phyloP scores from a whole-genome alignment of 2,888 invertebrate genomes.

The Blastobasis lacticolella region DNA sequence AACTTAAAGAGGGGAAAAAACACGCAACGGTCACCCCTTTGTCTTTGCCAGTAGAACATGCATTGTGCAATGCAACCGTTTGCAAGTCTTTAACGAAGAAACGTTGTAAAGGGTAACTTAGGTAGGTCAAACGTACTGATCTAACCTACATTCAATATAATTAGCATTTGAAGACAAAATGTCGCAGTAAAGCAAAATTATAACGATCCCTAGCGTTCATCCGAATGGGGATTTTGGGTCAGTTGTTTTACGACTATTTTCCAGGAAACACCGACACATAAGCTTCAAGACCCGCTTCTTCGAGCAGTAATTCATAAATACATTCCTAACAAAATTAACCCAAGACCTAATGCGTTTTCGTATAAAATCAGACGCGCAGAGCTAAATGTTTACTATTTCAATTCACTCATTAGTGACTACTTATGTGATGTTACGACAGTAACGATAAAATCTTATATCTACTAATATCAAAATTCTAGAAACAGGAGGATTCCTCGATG shows the following conservation, averaged over 20 bases:
- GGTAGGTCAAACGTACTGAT: constrained; percentile 5
- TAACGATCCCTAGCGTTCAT: constrained; percentile 9
- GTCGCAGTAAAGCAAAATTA: constrained; percentile 1
- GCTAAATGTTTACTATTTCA: too few species aligned
- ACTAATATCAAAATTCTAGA: too few species aligned
- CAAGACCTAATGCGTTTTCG: too few species aligned
- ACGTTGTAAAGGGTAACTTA: constrained; percentile 5
- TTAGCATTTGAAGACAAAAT: neutral
- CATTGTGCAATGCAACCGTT: constrained; percentile 29
- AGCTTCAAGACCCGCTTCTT: neutral
- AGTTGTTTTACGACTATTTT: constrained; percentile 20
- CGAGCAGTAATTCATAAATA: too few species aligned
- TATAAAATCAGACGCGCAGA: too few species aligned
- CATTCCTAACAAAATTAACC: too few species aligned
- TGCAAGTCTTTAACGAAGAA: neutral
- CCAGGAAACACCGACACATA: constrained; percentile 15
- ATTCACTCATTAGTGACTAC: too few species aligned
- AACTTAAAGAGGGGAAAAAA: constrained; percentile 35
- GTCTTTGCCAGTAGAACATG: constrained; percentile 35
- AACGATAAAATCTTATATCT: too few species aligned
- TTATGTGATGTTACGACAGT: too few species aligned
- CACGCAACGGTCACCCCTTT: constrained; percentile 47
- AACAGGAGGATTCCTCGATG: too few species aligned
- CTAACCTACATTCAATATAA: neutral
- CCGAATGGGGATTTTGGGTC: constrained; percentile 20